Evolutionary conservation across 2,888 invertebrate genomes (phyloP), one percentile per base, ranked within the genome.

Genomic region (Diarsia dahlii): DNA sequence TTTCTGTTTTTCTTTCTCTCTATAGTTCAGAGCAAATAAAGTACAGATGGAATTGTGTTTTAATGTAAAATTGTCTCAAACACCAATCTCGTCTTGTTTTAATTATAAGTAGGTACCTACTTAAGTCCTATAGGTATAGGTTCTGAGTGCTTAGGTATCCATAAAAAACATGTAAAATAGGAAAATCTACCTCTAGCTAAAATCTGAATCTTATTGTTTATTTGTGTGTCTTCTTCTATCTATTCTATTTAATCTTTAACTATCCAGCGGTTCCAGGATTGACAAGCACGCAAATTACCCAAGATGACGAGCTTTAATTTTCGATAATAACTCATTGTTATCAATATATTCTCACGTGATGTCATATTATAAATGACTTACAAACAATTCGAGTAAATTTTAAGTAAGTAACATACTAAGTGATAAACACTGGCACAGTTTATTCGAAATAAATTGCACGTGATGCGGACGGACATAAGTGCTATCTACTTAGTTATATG

Each of bases 381-480:
- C 71, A 80, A 70, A 74, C 34, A 70, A 71, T 72, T 78, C 68
- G 64, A 65, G 23, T 81, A 54, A 67, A 77, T 77, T 77, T 80
- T 69, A 84, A 62, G 50, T 70, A 69, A 58, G 56, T 74, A 78
- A 64, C 18, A 20, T 72, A 64, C 48, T 70, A 64, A 65, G n/a
- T 56, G 62, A 81, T 88, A 87, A 80, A 66, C 50, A 71, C 52
- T 69, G 71, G 78, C 76, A 82, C 77, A 79, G 77, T 85, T 85
- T 84, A 82, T 82, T 82, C 75, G 73, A 82, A 81, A 88, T 83
- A 80, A 82, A 73, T 78, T 82, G 86, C 88, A 88, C 89, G 89
- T 88, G 87, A 88, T 76, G 65, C 64, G 68, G 23, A 46, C 48
- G 65, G 52, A 58, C 54, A 54, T 66, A 71, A 0, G 23, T 54